These are phyloP conservation scores for Tipula confusa DNA, from an alignment of 2,888 invertebrate genomes.

Conservation along the genomic window DNA sequence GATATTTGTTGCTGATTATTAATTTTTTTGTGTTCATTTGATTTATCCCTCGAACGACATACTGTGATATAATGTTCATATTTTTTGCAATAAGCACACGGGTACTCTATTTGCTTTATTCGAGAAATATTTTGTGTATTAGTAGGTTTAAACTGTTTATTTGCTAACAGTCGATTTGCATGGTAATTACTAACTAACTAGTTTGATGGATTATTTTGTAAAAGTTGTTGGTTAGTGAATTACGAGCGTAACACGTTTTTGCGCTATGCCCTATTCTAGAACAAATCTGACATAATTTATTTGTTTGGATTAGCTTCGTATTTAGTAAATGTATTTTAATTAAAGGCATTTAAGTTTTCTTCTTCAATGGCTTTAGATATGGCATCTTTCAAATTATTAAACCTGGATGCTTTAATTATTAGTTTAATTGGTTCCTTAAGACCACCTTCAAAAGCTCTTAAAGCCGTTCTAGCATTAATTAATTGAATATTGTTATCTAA, in stretches of 20 bases:
- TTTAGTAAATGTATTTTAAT: too few species aligned
- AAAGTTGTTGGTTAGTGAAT: background rate
- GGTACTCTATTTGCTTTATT: too few species aligned
- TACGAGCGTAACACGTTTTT: background rate
- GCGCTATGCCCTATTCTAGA: background rate
- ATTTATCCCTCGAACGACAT: background rate
- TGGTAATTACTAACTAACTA: too few species aligned
- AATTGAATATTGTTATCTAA: too few species aligned
- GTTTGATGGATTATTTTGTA: background rate
- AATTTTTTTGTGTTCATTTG: too few species aligned
- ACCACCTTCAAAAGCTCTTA: too few species aligned
- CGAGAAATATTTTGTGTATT: too few species aligned
- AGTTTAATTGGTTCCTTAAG: background rate
- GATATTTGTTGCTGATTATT: background rate
- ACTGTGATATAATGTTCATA: background rate
- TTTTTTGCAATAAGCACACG: background rate
- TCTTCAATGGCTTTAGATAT: background rate
- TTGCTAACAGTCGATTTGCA: too few species aligned
- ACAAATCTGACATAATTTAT: background rate
- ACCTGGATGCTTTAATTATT: background rate
- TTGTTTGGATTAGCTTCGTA: background rate
- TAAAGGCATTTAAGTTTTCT: too few species aligned
- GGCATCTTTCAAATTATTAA: background rate
- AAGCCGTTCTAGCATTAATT: too few species aligned
- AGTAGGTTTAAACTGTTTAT: too few species aligned